Evolutionary conservation across 2,797 vertebrate species (phyloP), one percentile per base, ranked within the genome.

Genomic region (Crocodylus rhombifer): DNA sequence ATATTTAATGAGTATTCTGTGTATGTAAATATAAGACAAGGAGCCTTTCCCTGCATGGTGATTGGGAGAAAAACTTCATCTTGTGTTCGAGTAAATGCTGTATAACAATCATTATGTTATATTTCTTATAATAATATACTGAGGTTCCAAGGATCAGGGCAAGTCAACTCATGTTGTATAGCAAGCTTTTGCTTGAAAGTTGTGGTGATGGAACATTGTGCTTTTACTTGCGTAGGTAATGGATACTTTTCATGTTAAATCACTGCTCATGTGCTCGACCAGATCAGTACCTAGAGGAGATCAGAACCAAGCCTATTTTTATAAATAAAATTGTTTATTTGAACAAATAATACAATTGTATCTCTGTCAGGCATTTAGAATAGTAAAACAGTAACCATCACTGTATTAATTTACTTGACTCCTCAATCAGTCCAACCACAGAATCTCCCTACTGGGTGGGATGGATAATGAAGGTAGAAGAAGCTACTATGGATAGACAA

Each of bases 401-500:
- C 20, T 80, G 64, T 17, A 80, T 7, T 18, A 56, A 56, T 55
- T 28, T 82, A 26, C 91, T 90, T 87, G 42, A 87, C 30, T 87
- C 55, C 92, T 93, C 91, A 83, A 71, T 92, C 84, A 78, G 61
- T 82, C 36, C 57, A 93, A 55, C 77, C 36, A 82, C 69, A 91
- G 87, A 91, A 63, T 15, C 20, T 61, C 3, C 84, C 91, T 91
- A 51, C 12, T 60, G n/a, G 75, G 17, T 84, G 42, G 25, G 75
- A 93, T 58, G 67, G 91, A 92, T 89, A 93, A 95, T 89, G 81
- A 96, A 82, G 85, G 91, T 82, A 93, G 84, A 91, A 94, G 96
- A 93, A 93, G 84, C 21, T 89, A 86, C 21, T 95, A 78, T 93
- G 94, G 87, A 64, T 18, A 87, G 69, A 94, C 95, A 90, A 93